Conservation (phyloP, 2,888 invertebrate species). For the Yponomeuta sedellus region DNA sequence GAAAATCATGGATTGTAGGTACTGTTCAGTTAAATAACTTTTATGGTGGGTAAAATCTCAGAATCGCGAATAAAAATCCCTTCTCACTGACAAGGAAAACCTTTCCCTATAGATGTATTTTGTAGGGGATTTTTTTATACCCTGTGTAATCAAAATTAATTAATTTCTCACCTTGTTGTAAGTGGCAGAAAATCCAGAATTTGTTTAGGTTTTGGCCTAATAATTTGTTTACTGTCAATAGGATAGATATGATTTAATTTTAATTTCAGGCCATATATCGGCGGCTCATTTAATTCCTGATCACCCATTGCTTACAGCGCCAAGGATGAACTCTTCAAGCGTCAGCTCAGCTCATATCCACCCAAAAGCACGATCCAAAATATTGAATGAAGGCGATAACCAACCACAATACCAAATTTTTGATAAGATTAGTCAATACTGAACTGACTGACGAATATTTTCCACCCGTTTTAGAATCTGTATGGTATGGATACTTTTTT, state of each 20-base stretch:
- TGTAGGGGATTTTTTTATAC: too few species aligned
- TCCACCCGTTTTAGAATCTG: too few species aligned
- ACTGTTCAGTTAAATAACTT: too few species aligned
- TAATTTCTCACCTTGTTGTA: conserved; percentile 77
- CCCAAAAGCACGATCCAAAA: not conserved
- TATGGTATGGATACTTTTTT: too few species aligned
- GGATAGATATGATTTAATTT: conserved; percentile 84
- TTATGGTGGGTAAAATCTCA: too few species aligned
- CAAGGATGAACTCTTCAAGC: not conserved
- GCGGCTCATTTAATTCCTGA: conserved; percentile 50
- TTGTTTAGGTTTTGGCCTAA: conserved; percentile 81
- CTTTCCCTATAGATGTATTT: too few species aligned
- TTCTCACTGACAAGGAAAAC: too few species aligned
- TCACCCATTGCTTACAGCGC: conserved; percentile 15
- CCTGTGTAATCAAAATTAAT: not conserved
- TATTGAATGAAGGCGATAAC: not conserved
- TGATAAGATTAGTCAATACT: not conserved
- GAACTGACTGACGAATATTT: too few species aligned
- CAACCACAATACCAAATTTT: not conserved
- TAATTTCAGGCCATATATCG: conserved; percentile 84
- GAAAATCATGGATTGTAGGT: too few species aligned
- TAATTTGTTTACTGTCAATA: conserved; percentile 81
- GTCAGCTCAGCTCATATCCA: not conserved
- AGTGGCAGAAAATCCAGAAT: conserved; percentile 83
- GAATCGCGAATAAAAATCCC: too few species aligned